phyloP scores from a whole-genome alignment of 2,113 vertebrate genomes.

The Trichomycterus rosablanca region DNA sequence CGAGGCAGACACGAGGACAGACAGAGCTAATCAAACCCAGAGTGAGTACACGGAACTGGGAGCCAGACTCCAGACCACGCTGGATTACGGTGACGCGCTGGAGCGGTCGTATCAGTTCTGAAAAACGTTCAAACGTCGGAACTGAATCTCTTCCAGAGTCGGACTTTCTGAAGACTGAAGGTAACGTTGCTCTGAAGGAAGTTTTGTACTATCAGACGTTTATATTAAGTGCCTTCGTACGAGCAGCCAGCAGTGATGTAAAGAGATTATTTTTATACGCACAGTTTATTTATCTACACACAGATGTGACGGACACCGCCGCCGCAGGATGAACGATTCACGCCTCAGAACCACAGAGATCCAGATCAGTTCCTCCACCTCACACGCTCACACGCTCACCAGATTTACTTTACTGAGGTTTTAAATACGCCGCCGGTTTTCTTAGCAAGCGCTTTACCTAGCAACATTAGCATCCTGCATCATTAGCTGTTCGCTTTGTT shows the following conservation, averaged over 20 bases:
- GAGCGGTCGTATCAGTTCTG: slow-evolving; percentile 95
- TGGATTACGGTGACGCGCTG: slow-evolving; percentile 97
- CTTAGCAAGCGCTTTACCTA: too few species aligned
- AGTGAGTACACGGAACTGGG: slow-evolving; percentile 87
- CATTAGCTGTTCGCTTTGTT: too few species aligned
- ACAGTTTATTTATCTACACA: slow-evolving; percentile 93
- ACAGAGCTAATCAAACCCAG: slow-evolving; percentile 74
- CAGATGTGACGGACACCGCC: slow-evolving; percentile 57
- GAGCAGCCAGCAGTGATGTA: slow-evolving; percentile 95
- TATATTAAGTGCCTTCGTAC: slow-evolving; percentile 94
- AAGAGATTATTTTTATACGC: slow-evolving; percentile 96
- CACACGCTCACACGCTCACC: too few species aligned
- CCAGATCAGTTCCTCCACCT: too few species aligned
- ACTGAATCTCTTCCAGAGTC: neutral
- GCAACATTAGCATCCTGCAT: too few species aligned
- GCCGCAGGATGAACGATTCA: neutral
- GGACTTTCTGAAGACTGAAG: slow-evolving; percentile 45
- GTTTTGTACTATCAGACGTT: slow-evolving; percentile 69
- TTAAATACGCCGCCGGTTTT: too few species aligned
- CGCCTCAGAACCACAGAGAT: slow-evolving; percentile 6
- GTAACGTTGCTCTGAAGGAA: slow-evolving; percentile 71
- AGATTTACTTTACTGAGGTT: too few species aligned
- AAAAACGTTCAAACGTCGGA: slow-evolving; percentile 38
- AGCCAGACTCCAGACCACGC: slow-evolving; percentile 91
- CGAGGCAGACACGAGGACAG: slow-evolving; percentile 76